phyloP scores from a whole-genome alignment of 2,888 invertebrate genomes.

The Agrypnus murinus region DNA sequence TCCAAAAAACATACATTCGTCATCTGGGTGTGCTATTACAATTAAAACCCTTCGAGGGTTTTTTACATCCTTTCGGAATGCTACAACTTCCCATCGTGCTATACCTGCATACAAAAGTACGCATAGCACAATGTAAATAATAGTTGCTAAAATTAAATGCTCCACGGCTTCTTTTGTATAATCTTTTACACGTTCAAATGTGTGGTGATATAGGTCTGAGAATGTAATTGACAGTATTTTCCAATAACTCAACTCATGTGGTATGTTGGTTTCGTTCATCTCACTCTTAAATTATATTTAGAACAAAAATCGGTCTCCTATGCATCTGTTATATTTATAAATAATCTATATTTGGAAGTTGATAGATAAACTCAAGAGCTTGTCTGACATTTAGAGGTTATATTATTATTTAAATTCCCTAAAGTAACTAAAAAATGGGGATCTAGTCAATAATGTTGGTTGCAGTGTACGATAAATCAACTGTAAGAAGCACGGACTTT shows the following conservation, averaged over 20 bases:
- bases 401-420: neutral
- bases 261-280: constrained; percentile 64
- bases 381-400: constrained; percentile 21
- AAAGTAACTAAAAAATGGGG: too few species aligned
- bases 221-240: constrained; percentile 30
- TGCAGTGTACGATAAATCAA: too few species aligned
- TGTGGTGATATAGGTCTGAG: constrained; percentile 11
- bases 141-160: constrained; percentile 72
- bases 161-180: constrained; percentile 75
- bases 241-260: constrained; percentile 57
- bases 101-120: constrained; percentile 70
- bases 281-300: constrained; percentile 63
- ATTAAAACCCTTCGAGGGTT: constrained; percentile 81
- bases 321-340: constrained; percentile 57
- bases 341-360: constrained; percentile 18
- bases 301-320: constrained; percentile 55
- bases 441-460: too few species aligned
- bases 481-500: too few species aligned
- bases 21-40: constrained; percentile 97
- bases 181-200: constrained; percentile 46
- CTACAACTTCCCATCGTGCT: constrained; percentile 70
- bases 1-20: constrained; percentile 99
- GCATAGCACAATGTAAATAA: constrained; percentile 74
- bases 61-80: constrained; percentile 73
- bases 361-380: neutral